Evolutionary conservation across 1,140 invertebrate genomes (phyloP).

Genomic region (Ectropis grisescens): DNA sequence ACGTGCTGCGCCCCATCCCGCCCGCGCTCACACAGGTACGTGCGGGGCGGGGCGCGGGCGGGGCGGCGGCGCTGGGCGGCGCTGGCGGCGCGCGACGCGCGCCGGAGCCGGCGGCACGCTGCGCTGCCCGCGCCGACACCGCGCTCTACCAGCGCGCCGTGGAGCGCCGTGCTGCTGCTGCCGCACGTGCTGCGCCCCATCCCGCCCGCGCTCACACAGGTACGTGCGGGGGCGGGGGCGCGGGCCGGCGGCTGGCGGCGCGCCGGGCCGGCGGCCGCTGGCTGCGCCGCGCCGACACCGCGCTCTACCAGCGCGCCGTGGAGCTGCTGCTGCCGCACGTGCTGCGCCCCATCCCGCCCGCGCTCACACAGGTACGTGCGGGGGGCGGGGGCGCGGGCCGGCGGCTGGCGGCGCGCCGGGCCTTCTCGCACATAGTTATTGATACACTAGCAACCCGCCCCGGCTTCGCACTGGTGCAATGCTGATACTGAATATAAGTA

Average conservation of each 20-base stretch:
- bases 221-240: slow-evolving; percentile 5
- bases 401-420: slow-evolving; percentile 96
- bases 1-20: too few species aligned
- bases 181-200: slow-evolving; percentile 96
- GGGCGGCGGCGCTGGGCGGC: slow-evolving; percentile 26
- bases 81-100: slow-evolving; percentile 29
- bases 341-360: too few species aligned
- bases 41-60: slow-evolving; percentile 57
- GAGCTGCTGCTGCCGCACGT: too few species aligned
- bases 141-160: slow-evolving; percentile 97
- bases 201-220: slow-evolving; percentile 93
- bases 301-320: too few species aligned
- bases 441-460: too few species aligned
- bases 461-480: too few species aligned
- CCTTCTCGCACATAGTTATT: too few species aligned
- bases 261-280: too few species aligned
- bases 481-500: too few species aligned
- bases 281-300: too few species aligned
- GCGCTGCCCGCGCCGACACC: slow-evolving; percentile 78
- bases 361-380: too few species aligned
- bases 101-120: slow-evolving; percentile 62
- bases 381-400: slow-evolving; percentile 78
- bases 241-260: too few species aligned
- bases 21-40: slow-evolving; percentile 95
- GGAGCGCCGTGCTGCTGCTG: slow-evolving; percentile 94